Evolutionary conservation across 2,797 vertebrate species (phyloP), one percentile per base, ranked within the genome.

Genomic region (Otus scops): DNA sequence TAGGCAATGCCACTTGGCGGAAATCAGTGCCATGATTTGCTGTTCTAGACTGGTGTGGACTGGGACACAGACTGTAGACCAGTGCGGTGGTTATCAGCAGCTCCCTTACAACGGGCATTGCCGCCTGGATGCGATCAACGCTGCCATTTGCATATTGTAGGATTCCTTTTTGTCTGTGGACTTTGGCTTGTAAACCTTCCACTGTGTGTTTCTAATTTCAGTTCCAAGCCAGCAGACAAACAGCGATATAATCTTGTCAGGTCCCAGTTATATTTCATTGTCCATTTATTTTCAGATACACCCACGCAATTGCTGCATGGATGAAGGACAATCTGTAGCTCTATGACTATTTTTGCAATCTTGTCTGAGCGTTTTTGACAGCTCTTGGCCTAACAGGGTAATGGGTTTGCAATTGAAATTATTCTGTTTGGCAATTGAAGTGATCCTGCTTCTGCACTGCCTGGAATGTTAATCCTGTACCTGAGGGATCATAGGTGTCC

Each of bases 381-480:
- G 88, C 84, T 89, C 64, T 51, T 54, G 64, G 81, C 90, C 81
- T 92, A 85, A 92, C 83, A 20, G 68, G 67, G 81, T 80, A 89
- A 89, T 83, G 73, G 41, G 75, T 79, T 93, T 93, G 64, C 81
- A 89, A 74, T 93, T 89, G 71, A 71, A 92, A 93, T 95, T 13
- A n/a, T 39, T 85, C 38, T 80, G 1, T 70, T 79, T 60, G 88
- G 91, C 88, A 94, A 67, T 1, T 39, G 56, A 89, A 93, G 51
- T 14, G 6, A 10, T 88, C 59, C 47, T 63, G 53, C 83, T 87
- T 74, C 87, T 79, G 78, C 78, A 70, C 80, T 45, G 60, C 20
- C 34, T 38, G 65, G 89, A 89, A 91, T 70, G 43, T 57, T 93
- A 77, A 93, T 74, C 21, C 69, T n/a, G 4, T 98, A 98, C 98